Conservation (phyloP, 2,888 invertebrate genomes). For the Sthenelais limicola region DNA sequence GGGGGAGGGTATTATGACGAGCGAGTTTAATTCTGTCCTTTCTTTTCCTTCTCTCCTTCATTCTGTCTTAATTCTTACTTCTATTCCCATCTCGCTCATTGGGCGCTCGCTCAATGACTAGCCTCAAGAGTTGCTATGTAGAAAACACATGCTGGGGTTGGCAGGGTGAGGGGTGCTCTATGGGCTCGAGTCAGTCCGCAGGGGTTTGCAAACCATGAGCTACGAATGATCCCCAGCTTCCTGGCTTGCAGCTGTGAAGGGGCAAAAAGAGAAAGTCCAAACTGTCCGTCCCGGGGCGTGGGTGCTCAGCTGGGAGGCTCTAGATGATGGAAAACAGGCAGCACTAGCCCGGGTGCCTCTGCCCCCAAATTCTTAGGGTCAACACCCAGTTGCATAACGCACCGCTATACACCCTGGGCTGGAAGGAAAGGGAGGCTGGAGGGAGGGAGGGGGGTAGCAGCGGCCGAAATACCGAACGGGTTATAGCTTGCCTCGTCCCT, state of each 20-base stretch:
- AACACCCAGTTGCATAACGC: constrained; percentile 36
- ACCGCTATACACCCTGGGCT: constrained; percentile 33
- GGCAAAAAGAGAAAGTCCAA: constrained; percentile 25
- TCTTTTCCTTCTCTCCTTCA: too few relatives aligned
- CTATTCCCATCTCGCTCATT: too few relatives aligned
- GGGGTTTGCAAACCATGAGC: neutral
- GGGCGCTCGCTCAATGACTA: too few relatives aligned
- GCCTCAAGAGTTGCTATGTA: too few relatives aligned
- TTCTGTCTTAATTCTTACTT: too few relatives aligned
- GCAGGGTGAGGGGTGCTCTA: constrained; percentile 1
- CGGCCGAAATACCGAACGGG: too few relatives aligned
- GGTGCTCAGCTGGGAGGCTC: neutral
- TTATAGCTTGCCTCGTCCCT: too few relatives aligned
- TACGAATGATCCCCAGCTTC: constrained; percentile 32
- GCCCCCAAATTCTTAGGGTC: constrained; percentile 18
- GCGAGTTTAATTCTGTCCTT: too few relatives aligned
- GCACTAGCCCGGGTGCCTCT: neutral
- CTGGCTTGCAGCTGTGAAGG: constrained; percentile 16
- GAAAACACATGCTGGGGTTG: constrained; percentile 2
- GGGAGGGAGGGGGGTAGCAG: too few relatives aligned
- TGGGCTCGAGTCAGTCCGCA: neutral
- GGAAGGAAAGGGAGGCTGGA: too few relatives aligned
- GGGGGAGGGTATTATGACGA: too few relatives aligned
- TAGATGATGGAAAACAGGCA: constrained; percentile 25
- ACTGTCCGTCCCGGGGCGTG: constrained; percentile 21